phyloP scores from a whole-genome alignment of 2,797 vertebrate genomes.

The Halcyon smyrnensis region DNA sequence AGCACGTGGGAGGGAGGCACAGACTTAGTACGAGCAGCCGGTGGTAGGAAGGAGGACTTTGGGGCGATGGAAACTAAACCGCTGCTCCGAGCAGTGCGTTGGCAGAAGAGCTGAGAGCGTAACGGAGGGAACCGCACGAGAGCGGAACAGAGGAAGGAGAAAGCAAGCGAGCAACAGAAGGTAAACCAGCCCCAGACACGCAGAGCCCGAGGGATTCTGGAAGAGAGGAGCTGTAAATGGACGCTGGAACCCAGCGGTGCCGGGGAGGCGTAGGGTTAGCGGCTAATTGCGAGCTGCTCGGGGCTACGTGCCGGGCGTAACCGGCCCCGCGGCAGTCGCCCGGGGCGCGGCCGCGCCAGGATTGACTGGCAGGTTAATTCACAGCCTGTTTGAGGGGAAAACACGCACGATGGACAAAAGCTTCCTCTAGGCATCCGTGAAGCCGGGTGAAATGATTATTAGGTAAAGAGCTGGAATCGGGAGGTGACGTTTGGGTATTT shows the following conservation, averaged over 20 bases:
- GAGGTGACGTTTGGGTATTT: not conserved
- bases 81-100: not conserved
- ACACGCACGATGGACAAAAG: rapidly evolving
- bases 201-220: not conserved
- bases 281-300: not conserved
- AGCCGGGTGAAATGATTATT: not conserved
- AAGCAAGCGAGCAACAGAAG: not conserved
- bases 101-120: not conserved
- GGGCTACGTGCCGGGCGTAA: not conserved
- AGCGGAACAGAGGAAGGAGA: not conserved
- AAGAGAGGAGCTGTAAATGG: not conserved
- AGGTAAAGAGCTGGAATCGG: not conserved
- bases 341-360: no score
- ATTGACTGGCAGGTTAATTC: no score
- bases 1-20: not conserved
- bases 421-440: rapidly evolving
- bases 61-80: not conserved
- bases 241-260: not conserved
- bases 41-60: not conserved
- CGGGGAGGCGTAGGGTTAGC: not conserved
- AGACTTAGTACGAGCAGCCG: rapidly evolving
- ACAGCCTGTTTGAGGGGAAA: not conserved
- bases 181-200: rapidly evolving
- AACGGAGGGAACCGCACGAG: not conserved
- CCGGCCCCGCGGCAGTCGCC: no score